Evolutionary conservation across 2,113 vertebrate species (phyloP).

Genomic region (Monarcha castaneiventris): DNA sequence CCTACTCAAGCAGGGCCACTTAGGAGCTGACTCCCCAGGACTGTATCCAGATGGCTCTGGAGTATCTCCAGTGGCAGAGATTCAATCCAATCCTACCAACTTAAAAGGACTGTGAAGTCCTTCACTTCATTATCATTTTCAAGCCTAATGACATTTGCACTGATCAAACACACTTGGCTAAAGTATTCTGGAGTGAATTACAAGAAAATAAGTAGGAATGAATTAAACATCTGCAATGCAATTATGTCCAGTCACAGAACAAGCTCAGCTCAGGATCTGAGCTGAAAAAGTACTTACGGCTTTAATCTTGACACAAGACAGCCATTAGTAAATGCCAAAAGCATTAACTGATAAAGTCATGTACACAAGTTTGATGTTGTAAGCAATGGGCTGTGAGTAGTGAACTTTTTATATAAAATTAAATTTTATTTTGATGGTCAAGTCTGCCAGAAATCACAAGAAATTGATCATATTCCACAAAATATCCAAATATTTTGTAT

Average conservation of each 20-base stretch:
- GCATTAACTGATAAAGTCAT: neutral
- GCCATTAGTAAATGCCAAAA: neutral
- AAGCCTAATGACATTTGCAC: neutral
- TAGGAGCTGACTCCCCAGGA: neutral
- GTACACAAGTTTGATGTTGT: neutral
- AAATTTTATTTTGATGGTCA: neutral
- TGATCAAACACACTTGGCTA: neutral
- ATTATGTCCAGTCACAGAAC: neutral
- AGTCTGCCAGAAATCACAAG: neutral
- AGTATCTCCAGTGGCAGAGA: neutral
- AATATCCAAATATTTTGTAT: neutral
- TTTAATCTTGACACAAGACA: neutral
- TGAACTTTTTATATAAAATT: neutral
- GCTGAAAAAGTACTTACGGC: neutral
- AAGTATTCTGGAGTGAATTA: neutral
- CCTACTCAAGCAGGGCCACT: neutral
- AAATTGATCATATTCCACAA: neutral
- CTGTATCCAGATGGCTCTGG: neutral
- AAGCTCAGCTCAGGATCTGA: neutral
- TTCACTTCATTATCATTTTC: neutral
- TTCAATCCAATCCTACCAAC: neutral
- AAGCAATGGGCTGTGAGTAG: neutral
- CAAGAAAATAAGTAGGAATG: neutral
- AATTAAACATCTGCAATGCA: neutral
- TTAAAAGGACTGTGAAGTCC: neutral